Evolutionary conservation across 2,797 vertebrate genomes (phyloP).

Genomic region (Xenopus petersii): DNA sequence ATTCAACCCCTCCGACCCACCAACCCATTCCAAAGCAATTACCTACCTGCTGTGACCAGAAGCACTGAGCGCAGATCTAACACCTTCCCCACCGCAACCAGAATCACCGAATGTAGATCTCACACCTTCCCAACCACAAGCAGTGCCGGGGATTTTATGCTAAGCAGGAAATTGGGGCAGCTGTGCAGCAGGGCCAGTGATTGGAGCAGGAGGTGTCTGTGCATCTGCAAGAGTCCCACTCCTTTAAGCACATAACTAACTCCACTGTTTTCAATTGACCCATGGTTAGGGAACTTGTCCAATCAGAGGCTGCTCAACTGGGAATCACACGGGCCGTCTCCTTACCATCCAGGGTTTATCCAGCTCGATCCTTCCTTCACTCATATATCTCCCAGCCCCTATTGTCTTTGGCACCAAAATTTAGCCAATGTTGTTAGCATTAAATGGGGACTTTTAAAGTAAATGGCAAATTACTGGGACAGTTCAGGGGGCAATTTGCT

Average conservation of each 20-base stretch:
- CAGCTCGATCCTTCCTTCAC: too few relatives aligned
- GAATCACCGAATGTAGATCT: too few relatives aligned
- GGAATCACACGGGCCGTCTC: slow-evolving; percentile 42
- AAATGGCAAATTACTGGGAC: too few relatives aligned
- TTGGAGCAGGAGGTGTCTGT: not conserved
- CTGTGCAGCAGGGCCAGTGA: not conserved
- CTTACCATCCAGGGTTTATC: slow-evolving; percentile 49
- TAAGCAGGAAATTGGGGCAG: not conserved
- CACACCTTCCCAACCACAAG: too few relatives aligned
- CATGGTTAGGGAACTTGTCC: slow-evolving; percentile 48
- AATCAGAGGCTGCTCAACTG: not conserved
- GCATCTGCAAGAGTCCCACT: not conserved
- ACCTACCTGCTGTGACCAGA: not conserved
- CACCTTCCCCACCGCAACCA: not conserved
- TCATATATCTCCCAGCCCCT: too few relatives aligned
- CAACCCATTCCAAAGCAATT: too few relatives aligned
- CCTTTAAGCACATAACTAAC: not conserved
- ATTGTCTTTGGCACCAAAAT: too few relatives aligned
- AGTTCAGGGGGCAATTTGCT: too few relatives aligned
- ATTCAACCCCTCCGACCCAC: not conserved
- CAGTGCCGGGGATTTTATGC: not conserved
- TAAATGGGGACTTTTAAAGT: too few relatives aligned
- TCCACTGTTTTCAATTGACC: slow-evolving; percentile 49
- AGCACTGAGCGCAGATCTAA: not conserved
- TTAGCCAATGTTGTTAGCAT: too few relatives aligned